Conservation (phyloP, 2,797 vertebrate genomes). For the Pangasius mekongensis region DNA sequence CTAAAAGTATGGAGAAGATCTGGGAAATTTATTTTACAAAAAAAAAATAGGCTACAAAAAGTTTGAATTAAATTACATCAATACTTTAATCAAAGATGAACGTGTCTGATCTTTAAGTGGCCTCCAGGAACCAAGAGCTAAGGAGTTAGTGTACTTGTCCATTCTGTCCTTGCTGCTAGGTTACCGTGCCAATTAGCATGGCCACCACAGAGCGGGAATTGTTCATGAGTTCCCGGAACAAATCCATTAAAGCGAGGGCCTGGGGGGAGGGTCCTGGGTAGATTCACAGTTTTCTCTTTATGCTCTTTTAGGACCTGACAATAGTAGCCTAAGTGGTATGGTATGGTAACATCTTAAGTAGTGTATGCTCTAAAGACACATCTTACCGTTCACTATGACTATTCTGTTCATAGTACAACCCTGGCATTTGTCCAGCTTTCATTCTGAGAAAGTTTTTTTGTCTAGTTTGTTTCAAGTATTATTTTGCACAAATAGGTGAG, state of each 20-base stretch:
- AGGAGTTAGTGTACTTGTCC: constrained; percentile 37
- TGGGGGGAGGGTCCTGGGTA: constrained; percentile 47
- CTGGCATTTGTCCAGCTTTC: background rate
- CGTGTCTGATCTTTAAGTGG: background rate
- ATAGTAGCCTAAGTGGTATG: constrained; percentile 34
- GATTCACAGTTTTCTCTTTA: constrained; percentile 28
- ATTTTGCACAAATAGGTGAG: background rate
- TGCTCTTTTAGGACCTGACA: constrained; percentile 28
- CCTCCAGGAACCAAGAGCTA: constrained; percentile 20
- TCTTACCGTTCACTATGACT: background rate
- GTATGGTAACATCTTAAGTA: constrained; percentile 24
- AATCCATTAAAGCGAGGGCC: constrained; percentile 61
- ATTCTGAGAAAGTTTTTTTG: background rate
- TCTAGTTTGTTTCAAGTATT: background rate
- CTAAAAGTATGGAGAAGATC: background rate
- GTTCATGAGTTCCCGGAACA: constrained; percentile 66
- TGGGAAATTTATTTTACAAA: background rate
- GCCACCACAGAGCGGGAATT: constrained; percentile 48
- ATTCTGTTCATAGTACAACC: background rate
- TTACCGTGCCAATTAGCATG: constrained; percentile 59
- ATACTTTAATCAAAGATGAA: constrained; percentile 1
- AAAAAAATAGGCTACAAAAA: background rate
- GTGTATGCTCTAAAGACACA: background rate
- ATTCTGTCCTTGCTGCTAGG: constrained; percentile 55
- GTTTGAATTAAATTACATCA: background rate